Evolutionary conservation across 2,113 vertebrate genomes (phyloP).

Genomic region (Pteronura brasiliensis): DNA sequence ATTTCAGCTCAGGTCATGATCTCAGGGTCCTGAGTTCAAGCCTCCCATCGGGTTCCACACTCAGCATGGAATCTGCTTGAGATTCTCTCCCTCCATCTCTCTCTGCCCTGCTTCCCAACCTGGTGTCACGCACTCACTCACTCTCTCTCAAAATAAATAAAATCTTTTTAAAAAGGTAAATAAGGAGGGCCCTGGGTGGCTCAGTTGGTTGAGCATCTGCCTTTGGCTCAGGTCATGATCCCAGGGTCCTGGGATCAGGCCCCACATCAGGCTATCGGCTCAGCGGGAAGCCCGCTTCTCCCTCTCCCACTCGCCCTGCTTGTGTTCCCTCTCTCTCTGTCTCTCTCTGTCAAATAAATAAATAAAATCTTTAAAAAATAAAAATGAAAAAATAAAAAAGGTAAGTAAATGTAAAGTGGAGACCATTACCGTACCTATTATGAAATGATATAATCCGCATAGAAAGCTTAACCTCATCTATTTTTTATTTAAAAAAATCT

Average conservation of each 20-base stretch:
- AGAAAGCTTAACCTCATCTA: not conserved
- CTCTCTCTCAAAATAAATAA: not conserved
- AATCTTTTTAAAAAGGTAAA: not conserved
- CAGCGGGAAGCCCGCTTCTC: too few relatives aligned
- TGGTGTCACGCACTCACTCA: not conserved
- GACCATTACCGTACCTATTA: not conserved
- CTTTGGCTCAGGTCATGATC: too few relatives aligned
- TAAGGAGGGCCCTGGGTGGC: too few relatives aligned
- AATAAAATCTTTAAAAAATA: not conserved
- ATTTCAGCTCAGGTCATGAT: not conserved
- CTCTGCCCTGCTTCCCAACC: too few relatives aligned
- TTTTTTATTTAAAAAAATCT: not conserved
- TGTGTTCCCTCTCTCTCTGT: too few relatives aligned
- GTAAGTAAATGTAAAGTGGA: not conserved
- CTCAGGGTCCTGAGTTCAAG: not conserved
- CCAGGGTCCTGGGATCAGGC: too few relatives aligned
- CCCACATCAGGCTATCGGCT: too few relatives aligned
- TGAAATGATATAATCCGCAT: not conserved
- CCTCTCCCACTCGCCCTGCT: too few relatives aligned
- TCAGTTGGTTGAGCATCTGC: too few relatives aligned
- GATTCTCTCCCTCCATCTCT: not conserved
- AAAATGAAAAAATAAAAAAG: not conserved
- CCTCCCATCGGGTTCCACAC: not conserved
- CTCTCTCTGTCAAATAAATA: not conserved
- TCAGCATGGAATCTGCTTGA: not conserved